A percentile compares a stretch with the other conserved stretches of the same genome.
phyloP scores from a whole-genome alignment of 1,140 invertebrate species.

The Drosophila nasuta region DNA sequence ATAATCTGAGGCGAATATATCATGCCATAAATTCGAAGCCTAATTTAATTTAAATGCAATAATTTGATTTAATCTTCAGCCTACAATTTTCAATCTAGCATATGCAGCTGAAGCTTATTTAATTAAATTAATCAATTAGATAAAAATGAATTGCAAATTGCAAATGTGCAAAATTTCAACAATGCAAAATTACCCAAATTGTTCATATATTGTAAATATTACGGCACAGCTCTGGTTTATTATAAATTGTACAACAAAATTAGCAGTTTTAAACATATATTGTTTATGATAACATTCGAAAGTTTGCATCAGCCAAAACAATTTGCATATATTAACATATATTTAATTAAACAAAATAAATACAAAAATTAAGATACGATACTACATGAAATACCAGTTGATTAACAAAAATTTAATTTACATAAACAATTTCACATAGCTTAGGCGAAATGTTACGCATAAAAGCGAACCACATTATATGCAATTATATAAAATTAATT shows the following conservation, averaged over 20 bases:
- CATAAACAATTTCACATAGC: constrained; percentile 37
- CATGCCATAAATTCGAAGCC: not conserved
- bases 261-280: not conserved
- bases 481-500: constrained; percentile 67
- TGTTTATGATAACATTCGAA: constrained; percentile 15
- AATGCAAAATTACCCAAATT: not conserved
- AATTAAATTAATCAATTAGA: not conserved
- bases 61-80: not conserved
- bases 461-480: constrained; percentile 57
- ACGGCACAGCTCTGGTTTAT: constrained; percentile 5
- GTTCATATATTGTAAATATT: constrained; percentile 11
- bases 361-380: constrained; percentile 21
- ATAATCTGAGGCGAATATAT: constrained; percentile 3
- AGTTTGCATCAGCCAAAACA: not conserved
- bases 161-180: constrained; percentile 3
- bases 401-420: constrained; percentile 77
- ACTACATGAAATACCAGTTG: constrained; percentile 58
- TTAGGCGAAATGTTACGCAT: constrained; percentile 40
- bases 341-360: constrained; percentile 55
- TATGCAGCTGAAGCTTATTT: not conserved
- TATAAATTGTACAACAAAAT: constrained; percentile 25
- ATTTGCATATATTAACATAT: constrained; percentile 34
- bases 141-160: constrained; percentile 5
- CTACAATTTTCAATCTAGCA: not conserved
- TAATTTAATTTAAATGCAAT: constrained; percentile 22